phyloP scores from a whole-genome alignment of 2,888 invertebrate genomes.

The Buathra laborator region DNA sequence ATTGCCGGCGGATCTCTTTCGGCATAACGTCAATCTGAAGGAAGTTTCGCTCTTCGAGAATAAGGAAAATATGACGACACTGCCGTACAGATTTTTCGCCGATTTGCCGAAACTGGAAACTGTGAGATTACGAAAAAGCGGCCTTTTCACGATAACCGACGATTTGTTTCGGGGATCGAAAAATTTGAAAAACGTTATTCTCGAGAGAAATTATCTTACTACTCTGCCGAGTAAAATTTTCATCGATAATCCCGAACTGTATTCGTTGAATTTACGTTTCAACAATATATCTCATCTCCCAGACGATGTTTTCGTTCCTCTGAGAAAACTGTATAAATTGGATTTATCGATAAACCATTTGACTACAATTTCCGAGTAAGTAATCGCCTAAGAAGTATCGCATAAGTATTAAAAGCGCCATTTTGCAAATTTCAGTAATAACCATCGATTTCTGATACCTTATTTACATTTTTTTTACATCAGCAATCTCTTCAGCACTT shows the following conservation, averaged over 20 bases:
- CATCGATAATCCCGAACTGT: constrained; percentile 88
- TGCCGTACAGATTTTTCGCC: constrained; percentile 88
- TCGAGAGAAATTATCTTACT: constrained; percentile 86
- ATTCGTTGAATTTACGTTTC: constrained; percentile 88
- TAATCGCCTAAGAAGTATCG: not conserved
- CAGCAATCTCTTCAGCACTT: constrained; percentile 84
- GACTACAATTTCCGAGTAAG: constrained; percentile 87
- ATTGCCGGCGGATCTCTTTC: constrained; percentile 88
- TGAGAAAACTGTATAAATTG: constrained; percentile 87
- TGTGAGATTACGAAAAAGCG: constrained; percentile 87
- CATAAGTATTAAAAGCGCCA: too few relatives aligned
- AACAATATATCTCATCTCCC: constrained; percentile 89
- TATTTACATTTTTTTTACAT: constrained; percentile 54
- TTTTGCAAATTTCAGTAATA: not conserved
- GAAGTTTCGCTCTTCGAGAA: constrained; percentile 84
- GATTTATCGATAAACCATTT: constrained; percentile 89
- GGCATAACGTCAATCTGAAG: constrained; percentile 86
- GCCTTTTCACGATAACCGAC: constrained; percentile 87
- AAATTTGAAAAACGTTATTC: constrained; percentile 87
- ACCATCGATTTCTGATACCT: not conserved
- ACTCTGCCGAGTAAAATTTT: constrained; percentile 88
- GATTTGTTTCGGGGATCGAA: constrained; percentile 88
- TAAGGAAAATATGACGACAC: constrained; percentile 85
- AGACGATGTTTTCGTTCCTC: constrained; percentile 87
- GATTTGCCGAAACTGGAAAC: constrained; percentile 87